These are phyloP conservation scores for Ligdia adustata DNA, from an alignment of 2,888 invertebrate species.

Conservation along the genomic window DNA sequence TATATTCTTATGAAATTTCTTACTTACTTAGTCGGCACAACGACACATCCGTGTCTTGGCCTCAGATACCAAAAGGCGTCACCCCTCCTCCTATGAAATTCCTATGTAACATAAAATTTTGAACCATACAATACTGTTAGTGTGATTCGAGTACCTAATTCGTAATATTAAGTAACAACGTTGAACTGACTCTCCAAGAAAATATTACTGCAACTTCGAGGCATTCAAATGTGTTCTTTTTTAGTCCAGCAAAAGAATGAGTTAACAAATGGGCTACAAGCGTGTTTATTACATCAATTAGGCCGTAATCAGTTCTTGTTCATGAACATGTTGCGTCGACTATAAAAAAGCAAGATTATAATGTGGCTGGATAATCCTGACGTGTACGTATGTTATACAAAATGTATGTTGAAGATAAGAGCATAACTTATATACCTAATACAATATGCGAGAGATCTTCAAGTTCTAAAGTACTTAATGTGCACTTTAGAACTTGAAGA, in stretches of 20 bases:
- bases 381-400: slow-evolving; percentile 1
- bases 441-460: too few relatives aligned
- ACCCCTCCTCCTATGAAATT: too few relatives aligned
- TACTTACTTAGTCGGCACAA: too few relatives aligned
- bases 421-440: too few relatives aligned
- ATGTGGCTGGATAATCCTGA: slow-evolving; percentile 9
- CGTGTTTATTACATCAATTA: slow-evolving; percentile 32
- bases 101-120: too few relatives aligned
- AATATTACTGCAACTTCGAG: slow-evolving; percentile 1
- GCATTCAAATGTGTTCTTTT: slow-evolving; percentile 14
- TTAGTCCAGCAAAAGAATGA: slow-evolving; percentile 10
- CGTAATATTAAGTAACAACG: slow-evolving; percentile 6
- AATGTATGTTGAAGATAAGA: slow-evolving; percentile 10
- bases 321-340: slow-evolving; percentile 28
- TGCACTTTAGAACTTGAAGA: too few relatives aligned
- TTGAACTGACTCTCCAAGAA: neutral
- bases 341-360: slow-evolving; percentile 10
- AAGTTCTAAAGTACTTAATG: too few relatives aligned
- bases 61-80: too few relatives aligned
- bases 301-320: slow-evolving; percentile 28
- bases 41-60: too few relatives aligned
- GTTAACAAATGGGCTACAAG: slow-evolving; percentile 21
- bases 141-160: slow-evolving; percentile 5
- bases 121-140: too few relatives aligned
- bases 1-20: too few relatives aligned